phyloP scores from a whole-genome alignment of 2,888 invertebrate genomes.

The Drosophila formosana region DNA sequence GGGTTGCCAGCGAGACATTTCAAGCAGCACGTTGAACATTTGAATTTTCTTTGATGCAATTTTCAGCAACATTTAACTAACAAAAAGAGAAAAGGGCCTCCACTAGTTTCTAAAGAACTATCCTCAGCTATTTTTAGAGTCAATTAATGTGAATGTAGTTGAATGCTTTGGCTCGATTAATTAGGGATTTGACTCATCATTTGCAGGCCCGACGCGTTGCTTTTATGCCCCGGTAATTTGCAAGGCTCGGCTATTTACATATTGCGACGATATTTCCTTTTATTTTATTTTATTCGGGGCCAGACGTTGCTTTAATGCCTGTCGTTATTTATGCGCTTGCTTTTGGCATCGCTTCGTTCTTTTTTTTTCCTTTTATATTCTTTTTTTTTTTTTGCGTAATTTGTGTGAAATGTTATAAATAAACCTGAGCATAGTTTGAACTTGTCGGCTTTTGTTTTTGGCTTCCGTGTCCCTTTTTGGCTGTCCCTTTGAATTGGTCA shows the following conservation, averaged over 20 bases:
- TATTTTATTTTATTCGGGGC: slow-evolving; percentile 28
- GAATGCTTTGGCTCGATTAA: slow-evolving; percentile 37
- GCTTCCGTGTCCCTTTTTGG: slow-evolving; percentile 31
- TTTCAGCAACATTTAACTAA: slow-evolving; percentile 27
- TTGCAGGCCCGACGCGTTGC: slow-evolving; percentile 23
- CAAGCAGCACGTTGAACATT: slow-evolving; percentile 25
- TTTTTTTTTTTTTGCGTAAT: slow-evolving; percentile 6
- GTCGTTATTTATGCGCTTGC: slow-evolving; percentile 46
- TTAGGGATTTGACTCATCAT: slow-evolving; percentile 47
- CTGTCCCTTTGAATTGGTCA: slow-evolving; percentile 70
- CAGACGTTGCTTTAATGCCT: slow-evolving; percentile 32
- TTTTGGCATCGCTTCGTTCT: slow-evolving; percentile 21
- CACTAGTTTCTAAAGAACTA: not conserved
- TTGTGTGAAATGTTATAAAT: slow-evolving; percentile 41
- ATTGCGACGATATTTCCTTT: slow-evolving; percentile 44
- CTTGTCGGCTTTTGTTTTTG: slow-evolving; percentile 41
- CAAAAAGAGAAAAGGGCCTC: not conserved
- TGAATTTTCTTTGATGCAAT: slow-evolving; percentile 33
- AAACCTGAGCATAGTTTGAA: slow-evolving; percentile 38
- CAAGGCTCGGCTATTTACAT: slow-evolving; percentile 53
- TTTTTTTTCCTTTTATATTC: not conserved
- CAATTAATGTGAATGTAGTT: not conserved
- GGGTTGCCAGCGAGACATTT: slow-evolving; percentile 10
- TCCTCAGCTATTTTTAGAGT: slow-evolving; percentile 15
- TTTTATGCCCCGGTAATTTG: slow-evolving; percentile 6